Base-by-base conservation (phyloP, 2,113 vertebrate genomes). In the Elgaria multicarinata region DNA sequence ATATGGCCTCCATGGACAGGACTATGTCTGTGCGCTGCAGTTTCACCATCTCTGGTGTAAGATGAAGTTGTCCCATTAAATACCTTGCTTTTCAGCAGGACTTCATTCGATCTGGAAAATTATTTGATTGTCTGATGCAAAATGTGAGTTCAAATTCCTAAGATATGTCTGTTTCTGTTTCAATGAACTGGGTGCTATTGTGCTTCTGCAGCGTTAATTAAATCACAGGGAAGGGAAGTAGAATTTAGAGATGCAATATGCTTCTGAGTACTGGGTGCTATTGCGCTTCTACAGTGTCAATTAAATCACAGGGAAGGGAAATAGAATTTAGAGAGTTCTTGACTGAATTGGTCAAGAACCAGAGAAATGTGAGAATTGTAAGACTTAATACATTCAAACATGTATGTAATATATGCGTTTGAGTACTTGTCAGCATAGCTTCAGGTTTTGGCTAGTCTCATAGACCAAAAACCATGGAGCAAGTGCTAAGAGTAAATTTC, bases 401-500 rank as follows among this genome's bases (percentile, higher is more conserved):
- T 4, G 1, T 50, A 67, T 71, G 5, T 33, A 39, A 13, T 39
- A 5, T n/a, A n/a, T 44, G 10, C 42, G 53, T 44, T 31, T 55
- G 28, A 53, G 55, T 31, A 10, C 10, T 46, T 87, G 84, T 26
- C 36, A 96, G 96, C 96, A 96, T 95, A 55, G 95, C 93, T 95
- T 95, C 93, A 93, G 94, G 93, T 93, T 87, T 95, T 95, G 95
- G 93, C 93, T 95, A 89, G 13, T 6, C 26, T 82, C 71, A 72
- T 94, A 90, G 93, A 33, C 94, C 92, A 90, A 94, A 94, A 72
- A 22, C 82, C 92, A 86, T 94, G 93, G 90, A 95, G 93, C 91
- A 93, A 87, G 95, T 97, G 96, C 96, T 97, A 80, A 96, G 91
- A 97, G n/a, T 89, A 94, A 94, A 24, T 28, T n/a, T 94, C 96